Conservation (phyloP, 2,888 invertebrate species). For the Drosophila nr. perissopoda region DNA sequence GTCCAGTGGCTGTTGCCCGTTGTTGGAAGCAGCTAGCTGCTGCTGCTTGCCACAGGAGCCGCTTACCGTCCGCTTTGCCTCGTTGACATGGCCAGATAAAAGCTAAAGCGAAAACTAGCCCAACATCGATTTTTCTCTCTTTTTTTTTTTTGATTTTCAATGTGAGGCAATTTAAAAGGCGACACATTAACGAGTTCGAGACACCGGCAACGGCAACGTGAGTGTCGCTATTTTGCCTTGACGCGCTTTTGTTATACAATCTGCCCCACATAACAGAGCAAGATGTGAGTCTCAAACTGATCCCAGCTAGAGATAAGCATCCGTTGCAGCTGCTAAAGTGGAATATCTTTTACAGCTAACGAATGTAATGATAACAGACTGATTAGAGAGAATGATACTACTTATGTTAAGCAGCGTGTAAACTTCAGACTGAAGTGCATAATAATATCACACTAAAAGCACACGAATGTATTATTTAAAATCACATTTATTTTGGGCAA, state of each 20-base stretch:
- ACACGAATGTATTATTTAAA: constrained; percentile 15
- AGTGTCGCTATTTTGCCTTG: constrained; percentile 43
- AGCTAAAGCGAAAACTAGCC: constrained; percentile 69
- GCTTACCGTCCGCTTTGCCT: constrained; percentile 55
- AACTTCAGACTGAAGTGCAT: constrained; percentile 23
- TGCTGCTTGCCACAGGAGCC: constrained; percentile 48
- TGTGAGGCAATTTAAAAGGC: constrained; percentile 72
- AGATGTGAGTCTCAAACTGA: constrained; percentile 11
- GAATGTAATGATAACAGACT: constrained; percentile 15
- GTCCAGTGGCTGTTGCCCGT: constrained; percentile 40
- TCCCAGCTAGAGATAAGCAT: constrained; percentile 22
- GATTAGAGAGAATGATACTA: constrained; percentile 7
- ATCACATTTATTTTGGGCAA: constrained; percentile 10
- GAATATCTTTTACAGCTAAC: constrained; percentile 1
- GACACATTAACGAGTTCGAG: constrained; percentile 71
- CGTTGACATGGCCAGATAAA: constrained; percentile 70
- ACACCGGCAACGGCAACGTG: constrained; percentile 25
- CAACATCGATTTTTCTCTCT: constrained; percentile 49
- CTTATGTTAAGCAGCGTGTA: constrained; percentile 14
- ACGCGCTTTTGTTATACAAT: constrained; percentile 58
- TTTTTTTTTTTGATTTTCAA: constrained; percentile 46
- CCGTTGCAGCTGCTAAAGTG: constrained; percentile 21
- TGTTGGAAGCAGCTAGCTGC: constrained; percentile 25
- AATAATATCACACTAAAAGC: constrained; percentile 24
- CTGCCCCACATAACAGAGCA: constrained; percentile 24